Percentiles rank a stretch among this genome's conserved stretches.
Conservation (phyloP, 1,140 invertebrate species). For the Heliothis subflexa region DNA sequence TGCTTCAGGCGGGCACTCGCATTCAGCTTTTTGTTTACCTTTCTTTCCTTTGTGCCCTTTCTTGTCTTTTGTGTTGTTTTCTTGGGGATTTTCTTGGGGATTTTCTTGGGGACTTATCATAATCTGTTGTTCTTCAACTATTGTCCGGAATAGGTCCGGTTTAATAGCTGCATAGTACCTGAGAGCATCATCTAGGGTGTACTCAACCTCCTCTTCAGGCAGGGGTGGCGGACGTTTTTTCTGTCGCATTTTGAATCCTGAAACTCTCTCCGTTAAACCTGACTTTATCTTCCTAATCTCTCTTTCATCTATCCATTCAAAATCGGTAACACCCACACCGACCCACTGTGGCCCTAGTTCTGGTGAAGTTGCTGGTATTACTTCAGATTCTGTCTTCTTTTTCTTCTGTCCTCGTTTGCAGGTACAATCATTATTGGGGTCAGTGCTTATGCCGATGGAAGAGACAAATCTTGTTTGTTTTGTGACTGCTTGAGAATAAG, state of each 20-base stretch:
- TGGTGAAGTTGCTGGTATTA: too few relatives aligned
- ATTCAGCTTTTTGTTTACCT: too few relatives aligned
- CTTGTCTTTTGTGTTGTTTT: background rate
- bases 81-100: background rate
- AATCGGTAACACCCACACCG: background rate
- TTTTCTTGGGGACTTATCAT: background rate
- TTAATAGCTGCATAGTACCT: conserved; percentile 52
- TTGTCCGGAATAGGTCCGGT: background rate
- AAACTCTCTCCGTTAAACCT: conserved; percentile 62
- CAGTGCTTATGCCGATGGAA: background rate
- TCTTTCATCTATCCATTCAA: conserved; percentile 52
- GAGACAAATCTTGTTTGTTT: background rate
- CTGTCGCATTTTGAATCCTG: conserved; percentile 64
- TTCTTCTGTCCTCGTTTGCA: conserved; percentile 40
- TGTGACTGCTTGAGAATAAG: background rate
- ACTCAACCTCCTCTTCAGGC: conserved; percentile 14
- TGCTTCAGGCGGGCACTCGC: background rate
- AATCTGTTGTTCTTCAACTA: background rate
- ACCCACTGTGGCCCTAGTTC: too few relatives aligned
- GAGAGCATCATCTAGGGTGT: conserved; percentile 65
- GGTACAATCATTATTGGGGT: background rate
- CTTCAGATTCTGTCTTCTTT: background rate
- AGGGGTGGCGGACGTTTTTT: conserved; percentile 40
- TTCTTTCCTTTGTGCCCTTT: too few relatives aligned
- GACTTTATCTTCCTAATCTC: conserved; percentile 62